Conservation (phyloP, 1,140 invertebrate genomes). For the Akabosia matsudoensis region DNA sequence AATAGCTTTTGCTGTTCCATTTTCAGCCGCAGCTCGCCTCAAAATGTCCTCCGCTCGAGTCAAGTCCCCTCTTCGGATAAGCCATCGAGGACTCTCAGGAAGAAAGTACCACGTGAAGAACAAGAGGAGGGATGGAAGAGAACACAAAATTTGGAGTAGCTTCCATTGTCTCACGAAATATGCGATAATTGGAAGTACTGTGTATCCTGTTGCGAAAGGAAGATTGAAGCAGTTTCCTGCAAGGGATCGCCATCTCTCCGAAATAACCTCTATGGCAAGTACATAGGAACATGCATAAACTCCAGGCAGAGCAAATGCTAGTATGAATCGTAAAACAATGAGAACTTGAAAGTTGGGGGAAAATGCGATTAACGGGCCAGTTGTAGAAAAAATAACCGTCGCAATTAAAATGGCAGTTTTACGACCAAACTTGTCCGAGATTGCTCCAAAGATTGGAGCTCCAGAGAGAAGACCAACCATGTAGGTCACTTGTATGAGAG, state of each 20-base stretch:
- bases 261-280: conserved; percentile 38
- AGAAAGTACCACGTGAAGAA: conserved; percentile 35
- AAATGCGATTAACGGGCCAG: conserved; percentile 36
- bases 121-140: conserved; percentile 29
- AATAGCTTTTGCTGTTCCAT: background rate
- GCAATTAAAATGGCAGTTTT: conserved; percentile 39
- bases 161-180: conserved; percentile 53
- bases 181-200: conserved; percentile 50
- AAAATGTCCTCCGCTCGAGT: background rate
- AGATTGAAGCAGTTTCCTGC: conserved; percentile 45
- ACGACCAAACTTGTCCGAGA: conserved; percentile 43
- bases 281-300: conserved; percentile 36
- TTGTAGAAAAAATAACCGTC: conserved; percentile 36
- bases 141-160: conserved; percentile 51
- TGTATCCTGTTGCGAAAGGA: conserved; percentile 46
- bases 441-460: conserved; percentile 41
- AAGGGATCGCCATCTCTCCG: conserved; percentile 33
- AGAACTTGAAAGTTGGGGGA: conserved; percentile 36
- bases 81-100: conserved; percentile 9
- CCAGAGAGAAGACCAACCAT: conserved; percentile 45
- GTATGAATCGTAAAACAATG: conserved; percentile 40
- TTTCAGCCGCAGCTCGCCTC: background rate
- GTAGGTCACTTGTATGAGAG: conserved; percentile 41
- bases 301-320: conserved; percentile 35
- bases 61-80: background rate